These are phyloP conservation scores for Eilema caniola DNA, from an alignment of 2,888 invertebrate species.

Conservation along the genomic window DNA sequence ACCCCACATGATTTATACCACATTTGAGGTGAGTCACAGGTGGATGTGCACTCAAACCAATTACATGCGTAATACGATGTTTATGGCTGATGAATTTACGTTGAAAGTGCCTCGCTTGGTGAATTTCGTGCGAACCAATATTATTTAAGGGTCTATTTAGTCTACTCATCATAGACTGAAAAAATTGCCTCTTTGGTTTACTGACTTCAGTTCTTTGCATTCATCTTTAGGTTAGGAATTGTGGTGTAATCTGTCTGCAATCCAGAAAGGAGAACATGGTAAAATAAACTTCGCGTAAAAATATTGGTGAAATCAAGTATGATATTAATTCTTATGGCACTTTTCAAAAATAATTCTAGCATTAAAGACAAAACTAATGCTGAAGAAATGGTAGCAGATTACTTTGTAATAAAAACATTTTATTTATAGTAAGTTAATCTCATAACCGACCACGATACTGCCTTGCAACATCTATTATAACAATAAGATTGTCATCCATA, in stretches of 20 bases:
- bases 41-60: constrained; percentile 51
- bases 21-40: constrained; percentile 52
- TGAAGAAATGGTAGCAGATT: not conserved
- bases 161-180: not conserved
- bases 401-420: not conserved
- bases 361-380: not conserved
- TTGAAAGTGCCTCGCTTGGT: constrained; percentile 6
- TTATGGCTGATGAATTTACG: constrained; percentile 1
- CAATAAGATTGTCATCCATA: constrained; percentile 14
- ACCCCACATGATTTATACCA: constrained; percentile 50
- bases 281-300: not conserved
- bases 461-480: not conserved
- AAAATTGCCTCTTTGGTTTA: not conserved
- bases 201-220: not conserved
- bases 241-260: not conserved
- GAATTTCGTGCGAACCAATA: not conserved
- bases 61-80: constrained; percentile 28
- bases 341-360: not conserved
- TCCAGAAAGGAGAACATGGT: too few relatives aligned
- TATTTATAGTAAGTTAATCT: constrained; percentile 1
- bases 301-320: not conserved
- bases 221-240: not conserved
- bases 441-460: not conserved
- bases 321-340: too few relatives aligned
- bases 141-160: not conserved